Conservation (phyloP, 2,113 vertebrate species). For the Heptranchias perlo region DNA sequence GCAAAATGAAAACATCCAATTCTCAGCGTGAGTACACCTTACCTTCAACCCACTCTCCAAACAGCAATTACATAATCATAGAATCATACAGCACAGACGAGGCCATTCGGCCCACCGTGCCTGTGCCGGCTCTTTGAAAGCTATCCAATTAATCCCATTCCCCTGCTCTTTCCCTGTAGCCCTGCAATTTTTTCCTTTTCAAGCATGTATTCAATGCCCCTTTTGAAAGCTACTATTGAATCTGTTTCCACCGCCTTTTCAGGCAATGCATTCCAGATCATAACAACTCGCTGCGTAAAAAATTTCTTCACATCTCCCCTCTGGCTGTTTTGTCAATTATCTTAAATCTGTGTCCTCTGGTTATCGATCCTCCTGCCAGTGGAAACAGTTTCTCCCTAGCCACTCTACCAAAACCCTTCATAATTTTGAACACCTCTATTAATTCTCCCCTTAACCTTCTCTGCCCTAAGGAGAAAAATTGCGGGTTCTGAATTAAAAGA, state of each 20-base stretch:
- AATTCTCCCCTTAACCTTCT: neutral
- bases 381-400: neutral
- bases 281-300: neutral
- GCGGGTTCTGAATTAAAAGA: too few species aligned
- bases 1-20: neutral
- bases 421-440: neutral
- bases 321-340: neutral
- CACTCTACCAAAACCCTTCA: neutral
- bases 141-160: neutral
- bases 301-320: neutral
- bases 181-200: neutral
- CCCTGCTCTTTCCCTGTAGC: neutral
- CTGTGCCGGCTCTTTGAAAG: neutral
- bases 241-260: neutral
- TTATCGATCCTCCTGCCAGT: neutral
- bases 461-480: neutral
- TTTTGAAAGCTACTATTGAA: neutral
- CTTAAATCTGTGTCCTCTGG: neutral
- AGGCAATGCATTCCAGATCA: neutral
- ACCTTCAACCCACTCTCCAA: neutral
- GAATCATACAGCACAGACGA: neutral
- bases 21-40: neutral
- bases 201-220: neutral
- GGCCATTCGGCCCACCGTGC: neutral
- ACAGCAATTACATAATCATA: neutral